Evolutionary conservation across 2,797 vertebrate species (phyloP).

Genomic region (Neomorphus geoffroyi): DNA sequence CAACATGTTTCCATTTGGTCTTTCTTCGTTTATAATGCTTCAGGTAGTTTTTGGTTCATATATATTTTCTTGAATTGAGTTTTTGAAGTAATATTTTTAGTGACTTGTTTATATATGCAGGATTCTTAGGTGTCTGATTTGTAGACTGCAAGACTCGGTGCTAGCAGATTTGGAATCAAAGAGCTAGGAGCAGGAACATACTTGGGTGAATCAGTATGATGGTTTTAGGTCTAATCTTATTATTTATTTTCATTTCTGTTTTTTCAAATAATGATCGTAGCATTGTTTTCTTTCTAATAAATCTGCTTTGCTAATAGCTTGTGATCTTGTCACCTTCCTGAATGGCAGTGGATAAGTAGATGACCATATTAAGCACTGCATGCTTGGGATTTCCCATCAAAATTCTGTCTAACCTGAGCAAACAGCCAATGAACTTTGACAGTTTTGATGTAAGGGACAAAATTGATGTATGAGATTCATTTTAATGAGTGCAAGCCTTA

Average conservation of each 20-base stretch:
- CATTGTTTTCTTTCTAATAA: neutral
- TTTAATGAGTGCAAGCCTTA: neutral
- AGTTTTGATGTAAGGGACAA: constrained; percentile 7
- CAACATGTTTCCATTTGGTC: neutral
- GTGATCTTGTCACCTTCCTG: constrained; percentile 3
- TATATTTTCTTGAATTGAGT: neutral
- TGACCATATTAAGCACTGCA: neutral
- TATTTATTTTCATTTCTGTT: neutral
- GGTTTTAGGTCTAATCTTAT: neutral
- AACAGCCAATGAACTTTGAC: constrained; percentile 36
- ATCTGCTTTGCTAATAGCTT: neutral
- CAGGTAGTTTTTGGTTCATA: neutral
- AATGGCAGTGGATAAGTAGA: neutral
- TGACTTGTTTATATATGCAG: neutral
- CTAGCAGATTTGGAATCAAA: neutral
- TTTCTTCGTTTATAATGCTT: neutral
- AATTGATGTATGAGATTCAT: constrained; percentile 20
- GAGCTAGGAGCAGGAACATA: neutral
- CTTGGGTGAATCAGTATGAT: neutral
- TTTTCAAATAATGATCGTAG: fast-evolving
- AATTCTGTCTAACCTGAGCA: neutral
- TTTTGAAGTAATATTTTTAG: neutral
- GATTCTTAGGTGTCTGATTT: neutral
- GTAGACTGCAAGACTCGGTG: neutral
- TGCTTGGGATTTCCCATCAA: constrained; percentile 4